Base-by-base conservation (phyloP, 2,113 vertebrate species). In the Malurus alboscapulatus region DNA sequence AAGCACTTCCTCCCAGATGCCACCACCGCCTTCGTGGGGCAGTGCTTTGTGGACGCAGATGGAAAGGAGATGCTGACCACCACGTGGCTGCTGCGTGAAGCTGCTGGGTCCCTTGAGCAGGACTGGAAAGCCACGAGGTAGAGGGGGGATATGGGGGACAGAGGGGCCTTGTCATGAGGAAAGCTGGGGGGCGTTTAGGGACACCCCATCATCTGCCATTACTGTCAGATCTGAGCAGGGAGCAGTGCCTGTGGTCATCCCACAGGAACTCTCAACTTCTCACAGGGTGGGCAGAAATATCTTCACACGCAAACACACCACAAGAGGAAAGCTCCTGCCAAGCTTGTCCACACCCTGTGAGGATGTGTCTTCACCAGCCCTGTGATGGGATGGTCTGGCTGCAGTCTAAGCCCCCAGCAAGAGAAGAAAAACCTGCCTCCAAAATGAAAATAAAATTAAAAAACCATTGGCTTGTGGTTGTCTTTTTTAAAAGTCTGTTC, bases 81-180 rank as follows among this genome's bases (percentile, higher is more conserved):
- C 66, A 85, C 3, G 48, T 96, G 95, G 95, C 82, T 95, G 75
- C 71, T 93, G 48, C 90, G 88, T 1, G 92, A 95, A 93, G 53
- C 85, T 0, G 90, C 90, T 0, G n/a, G n/a, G 21, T 94, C 94
- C 27, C 85, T 85, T 3, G 6, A 92, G 36, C 94, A 95, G 14
- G 94, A 95, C 74, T 94, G 90, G 91, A 94, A 61, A 95, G 88
- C 90, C 67, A 95, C 87, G 0, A 95, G 92, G 94, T 95, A 95
- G 13, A 18, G 26, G 8, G 16, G 26, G n/a, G 4, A 25, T 0
- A 1, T 21, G 40, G 27, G 24, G 3, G 12, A 11, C 15, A 40
- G 22, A 68, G 34, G 19, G 9, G 7, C 5, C 12, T 11, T 76
- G 0, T 0, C 30, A 66, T 2, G 3, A 20, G 55, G 40, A 50